phyloP scores from a whole-genome alignment of 1,140 invertebrate genomes.

The Zaprionus vittiger region DNA sequence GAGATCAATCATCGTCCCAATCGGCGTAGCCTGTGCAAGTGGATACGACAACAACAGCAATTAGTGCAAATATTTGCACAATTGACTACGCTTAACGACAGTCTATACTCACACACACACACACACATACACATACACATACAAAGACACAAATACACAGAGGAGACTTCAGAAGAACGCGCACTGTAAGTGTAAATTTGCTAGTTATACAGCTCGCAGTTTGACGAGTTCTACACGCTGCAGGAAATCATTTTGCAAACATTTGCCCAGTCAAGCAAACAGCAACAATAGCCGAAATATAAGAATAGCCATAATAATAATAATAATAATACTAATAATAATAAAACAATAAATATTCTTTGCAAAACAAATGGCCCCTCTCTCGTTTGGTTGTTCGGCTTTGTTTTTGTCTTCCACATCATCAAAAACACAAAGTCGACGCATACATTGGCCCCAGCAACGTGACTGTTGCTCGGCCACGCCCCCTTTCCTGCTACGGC shows the following conservation, averaged over 20 bases:
- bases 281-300: conserved; percentile 17
- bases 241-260: conserved; percentile 62
- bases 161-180: conserved; percentile 58
- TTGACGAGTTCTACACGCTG: conserved; percentile 55
- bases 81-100: conserved; percentile 36
- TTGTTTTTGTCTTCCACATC: conserved; percentile 49
- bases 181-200: conserved; percentile 77
- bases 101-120: neutral
- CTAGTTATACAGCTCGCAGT: conserved; percentile 57
- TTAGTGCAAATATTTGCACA: conserved; percentile 50
- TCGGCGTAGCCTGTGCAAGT: conserved; percentile 18
- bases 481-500: conserved; percentile 5
- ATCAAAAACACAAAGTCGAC: conserved; percentile 20
- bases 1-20: conserved; percentile 35
- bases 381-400: conserved; percentile 21
- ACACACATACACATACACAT: neutral
- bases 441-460: conserved; percentile 10
- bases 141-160: conserved; percentile 3
- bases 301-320: conserved; percentile 45
- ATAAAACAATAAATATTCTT: conserved; percentile 57
- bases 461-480: conserved; percentile 23
- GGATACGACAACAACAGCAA: conserved; percentile 40
- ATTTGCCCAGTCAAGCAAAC: conserved; percentile 22
- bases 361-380: conserved; percentile 64
- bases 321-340: conserved; percentile 54